Evolutionary conservation across 2,888 invertebrate species (phyloP).

Genomic region (Pseudococcus longispinus): DNA sequence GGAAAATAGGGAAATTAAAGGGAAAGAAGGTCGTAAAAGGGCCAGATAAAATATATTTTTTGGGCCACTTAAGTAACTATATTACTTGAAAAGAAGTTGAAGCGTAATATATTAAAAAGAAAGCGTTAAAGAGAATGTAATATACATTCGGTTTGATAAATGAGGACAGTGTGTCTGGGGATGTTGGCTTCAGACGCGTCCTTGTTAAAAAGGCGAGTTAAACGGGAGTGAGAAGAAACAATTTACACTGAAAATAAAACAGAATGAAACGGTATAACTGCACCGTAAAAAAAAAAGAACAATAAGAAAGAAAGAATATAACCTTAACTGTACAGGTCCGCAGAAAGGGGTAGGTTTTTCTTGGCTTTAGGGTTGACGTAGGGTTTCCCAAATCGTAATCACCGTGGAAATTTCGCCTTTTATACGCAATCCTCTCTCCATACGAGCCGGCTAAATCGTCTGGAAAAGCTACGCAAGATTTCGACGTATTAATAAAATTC

Average conservation of each 20-base stretch:
- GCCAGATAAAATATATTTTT: slow-evolving; percentile 54
- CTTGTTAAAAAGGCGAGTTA: slow-evolving; percentile 56
- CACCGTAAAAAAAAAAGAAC: slow-evolving; percentile 42
- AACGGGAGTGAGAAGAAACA: slow-evolving; percentile 50
- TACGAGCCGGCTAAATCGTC: not conserved
- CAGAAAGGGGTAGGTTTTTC: slow-evolving; percentile 40
- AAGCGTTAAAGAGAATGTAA: slow-evolving; percentile 56
- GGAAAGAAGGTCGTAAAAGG: slow-evolving; percentile 55
- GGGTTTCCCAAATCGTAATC: slow-evolving; percentile 24
- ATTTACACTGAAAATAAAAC: slow-evolving; percentile 56
- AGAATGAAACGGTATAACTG: slow-evolving; percentile 54
- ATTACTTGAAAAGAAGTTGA: slow-evolving; percentile 56
- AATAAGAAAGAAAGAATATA: slow-evolving; percentile 52
- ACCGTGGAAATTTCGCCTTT: not conserved
- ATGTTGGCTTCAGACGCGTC: slow-evolving; percentile 52
- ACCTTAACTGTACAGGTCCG: slow-evolving; percentile 30
- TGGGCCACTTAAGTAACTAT: slow-evolving; percentile 56
- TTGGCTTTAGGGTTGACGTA: slow-evolving; percentile 49
- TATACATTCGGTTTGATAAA: slow-evolving; percentile 56
- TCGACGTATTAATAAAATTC: not conserved
- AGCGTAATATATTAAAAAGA: slow-evolving; percentile 56
- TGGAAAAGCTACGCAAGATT: not conserved
- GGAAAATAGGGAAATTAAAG: slow-evolving; percentile 56
- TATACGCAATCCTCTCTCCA: not conserved
- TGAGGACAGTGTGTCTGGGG: slow-evolving; percentile 54